Conservation (phyloP, 2,797 vertebrate genomes). For the Gymnocypris eckloni region DNA sequence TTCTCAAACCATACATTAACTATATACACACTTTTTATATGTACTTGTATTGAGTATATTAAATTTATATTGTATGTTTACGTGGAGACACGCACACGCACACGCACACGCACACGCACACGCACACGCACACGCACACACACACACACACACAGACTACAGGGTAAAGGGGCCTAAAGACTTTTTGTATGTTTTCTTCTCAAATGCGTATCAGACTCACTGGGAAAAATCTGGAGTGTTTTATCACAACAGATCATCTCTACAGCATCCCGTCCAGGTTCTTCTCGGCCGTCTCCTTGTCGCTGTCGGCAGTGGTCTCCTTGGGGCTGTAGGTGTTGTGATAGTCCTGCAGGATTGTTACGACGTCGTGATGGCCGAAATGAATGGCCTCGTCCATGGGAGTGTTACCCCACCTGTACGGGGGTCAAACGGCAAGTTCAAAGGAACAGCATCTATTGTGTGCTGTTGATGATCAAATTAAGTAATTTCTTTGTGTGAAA, state of each 20-base stretch:
- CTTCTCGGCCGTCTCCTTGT: conserved; percentile 89
- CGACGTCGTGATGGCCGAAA: conserved; percentile 96
- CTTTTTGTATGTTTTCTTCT: neutral
- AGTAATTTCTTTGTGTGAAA: neutral
- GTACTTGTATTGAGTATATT: neutral
- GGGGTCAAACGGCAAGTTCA: neutral
- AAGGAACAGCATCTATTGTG: neutral
- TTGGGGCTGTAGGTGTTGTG: conserved; percentile 90
- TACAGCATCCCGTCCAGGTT: conserved; percentile 96
- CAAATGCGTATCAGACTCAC: conserved; percentile 18
- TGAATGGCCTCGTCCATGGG: conserved; percentile 98
- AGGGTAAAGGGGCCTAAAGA: neutral
- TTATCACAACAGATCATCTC: neutral
- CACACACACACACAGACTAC: neutral
- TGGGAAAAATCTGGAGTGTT: conserved; percentile 1
- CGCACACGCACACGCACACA: no score
- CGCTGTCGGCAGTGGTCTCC: conserved; percentile 69
- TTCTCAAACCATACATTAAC: neutral
- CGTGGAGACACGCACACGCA: neutral
- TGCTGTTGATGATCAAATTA: neutral
- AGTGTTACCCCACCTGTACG: conserved; percentile 94
- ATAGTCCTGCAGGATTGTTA: conserved; percentile 95
- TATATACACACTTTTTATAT: neutral
- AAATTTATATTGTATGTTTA: neutral
- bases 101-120: no score